Evolutionary conservation across 1,140 invertebrate species (phyloP).

Genomic region (Macrosteles quadrilineatus): DNA sequence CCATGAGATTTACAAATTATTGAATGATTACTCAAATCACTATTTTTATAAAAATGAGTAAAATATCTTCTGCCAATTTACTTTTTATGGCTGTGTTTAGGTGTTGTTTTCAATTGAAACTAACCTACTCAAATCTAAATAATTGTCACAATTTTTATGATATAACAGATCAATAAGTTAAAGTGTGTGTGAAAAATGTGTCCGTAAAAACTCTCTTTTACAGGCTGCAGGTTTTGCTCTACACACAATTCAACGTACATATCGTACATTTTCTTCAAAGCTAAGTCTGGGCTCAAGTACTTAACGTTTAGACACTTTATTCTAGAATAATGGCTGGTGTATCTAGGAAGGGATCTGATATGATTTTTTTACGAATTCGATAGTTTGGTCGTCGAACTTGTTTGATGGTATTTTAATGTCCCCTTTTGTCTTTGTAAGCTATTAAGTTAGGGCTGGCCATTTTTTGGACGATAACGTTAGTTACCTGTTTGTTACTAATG

Average conservation of each 20-base stretch:
- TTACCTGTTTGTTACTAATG: background rate
- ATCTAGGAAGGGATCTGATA: slow-evolving; percentile 29
- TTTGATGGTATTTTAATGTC: background rate
- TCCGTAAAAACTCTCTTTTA: background rate
- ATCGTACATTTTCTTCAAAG: slow-evolving; percentile 31
- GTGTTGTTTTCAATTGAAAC: no score
- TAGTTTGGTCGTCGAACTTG: background rate
- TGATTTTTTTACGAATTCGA: slow-evolving; percentile 10
- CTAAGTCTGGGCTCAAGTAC: background rate
- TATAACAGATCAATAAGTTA: background rate
- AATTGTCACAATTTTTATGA: no score
- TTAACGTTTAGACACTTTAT: slow-evolving; percentile 21
- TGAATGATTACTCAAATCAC: no score
- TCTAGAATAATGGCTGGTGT: slow-evolving; percentile 32
- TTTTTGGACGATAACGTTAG: background rate
- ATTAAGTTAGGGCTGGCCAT: background rate
- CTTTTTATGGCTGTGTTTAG: no score
- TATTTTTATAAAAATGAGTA: no score
- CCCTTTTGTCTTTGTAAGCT: background rate
- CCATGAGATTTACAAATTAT: no score
- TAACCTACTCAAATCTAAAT: no score
- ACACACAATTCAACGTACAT: background rate
- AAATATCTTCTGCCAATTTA: no score
- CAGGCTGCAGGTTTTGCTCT: background rate
- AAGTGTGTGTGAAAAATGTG: slow-evolving; percentile 12